Evolutionary conservation across 2,888 invertebrate species (phyloP).

Genomic region (Thysanoteuthis rhombus): DNA sequence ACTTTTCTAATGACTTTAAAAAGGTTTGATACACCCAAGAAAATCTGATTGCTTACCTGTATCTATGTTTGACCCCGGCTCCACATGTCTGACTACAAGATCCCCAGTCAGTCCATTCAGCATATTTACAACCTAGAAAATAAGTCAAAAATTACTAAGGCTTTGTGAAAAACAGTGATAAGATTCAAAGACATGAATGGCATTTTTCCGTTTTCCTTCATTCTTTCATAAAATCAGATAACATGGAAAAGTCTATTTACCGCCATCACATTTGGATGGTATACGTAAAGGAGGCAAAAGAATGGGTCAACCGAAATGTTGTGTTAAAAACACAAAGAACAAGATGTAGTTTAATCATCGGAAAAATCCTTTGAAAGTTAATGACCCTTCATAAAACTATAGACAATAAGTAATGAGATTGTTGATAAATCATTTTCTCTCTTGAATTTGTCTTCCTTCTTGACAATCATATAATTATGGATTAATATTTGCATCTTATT

Average conservation of each 20-base stretch:
- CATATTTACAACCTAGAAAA: conserved; percentile 18
- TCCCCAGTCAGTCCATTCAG: conserved; percentile 30
- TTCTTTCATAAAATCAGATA: no score
- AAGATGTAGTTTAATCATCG: no score
- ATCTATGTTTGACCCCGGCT: background rate
- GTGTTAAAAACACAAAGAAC: no score
- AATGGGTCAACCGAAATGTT: no score
- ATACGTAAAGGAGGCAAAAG: no score
- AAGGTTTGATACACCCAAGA: background rate
- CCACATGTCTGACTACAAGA: conserved; percentile 27
- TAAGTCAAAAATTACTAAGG: background rate
- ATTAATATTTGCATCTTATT: no score
- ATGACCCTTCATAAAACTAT: no score
- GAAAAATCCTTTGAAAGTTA: no score
- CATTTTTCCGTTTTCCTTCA: no score
- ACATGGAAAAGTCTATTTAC: no score
- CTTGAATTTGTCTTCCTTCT: background rate
- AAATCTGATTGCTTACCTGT: background rate
- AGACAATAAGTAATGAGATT: background rate
- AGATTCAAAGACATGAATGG: no score
- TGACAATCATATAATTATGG: background rate
- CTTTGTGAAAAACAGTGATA: background rate
- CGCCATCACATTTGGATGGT: no score
- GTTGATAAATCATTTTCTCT: background rate
- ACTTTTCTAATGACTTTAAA: background rate